Evolutionary conservation across 2,797 vertebrate species (phyloP), one percentile per base, ranked within the genome.

Genomic region (Falco biarmicus): DNA sequence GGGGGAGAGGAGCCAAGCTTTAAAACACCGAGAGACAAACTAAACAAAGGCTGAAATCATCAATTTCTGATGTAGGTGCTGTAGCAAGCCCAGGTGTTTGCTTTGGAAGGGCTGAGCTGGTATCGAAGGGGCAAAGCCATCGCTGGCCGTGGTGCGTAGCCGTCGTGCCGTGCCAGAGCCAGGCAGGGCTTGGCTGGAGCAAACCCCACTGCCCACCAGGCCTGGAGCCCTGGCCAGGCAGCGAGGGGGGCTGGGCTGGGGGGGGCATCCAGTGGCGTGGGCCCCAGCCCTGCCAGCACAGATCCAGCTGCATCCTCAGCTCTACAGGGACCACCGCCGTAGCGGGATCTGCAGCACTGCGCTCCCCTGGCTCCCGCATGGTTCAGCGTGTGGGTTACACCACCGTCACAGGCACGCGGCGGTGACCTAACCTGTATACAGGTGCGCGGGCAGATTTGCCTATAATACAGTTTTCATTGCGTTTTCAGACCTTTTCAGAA

Each of bases 261-360:
- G 1, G 11, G 4, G 37, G 37, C 24, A 22, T 21, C 5, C 11
- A 9, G 31, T 3, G 9, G 13, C 37, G 37, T 3, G 15, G 37
- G n/a, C 28, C 26, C 32, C 32, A 9, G 50, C 61, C 50, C 50
- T 14, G 39, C 20, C 31, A 18, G 26, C 51, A 5, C 28, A 11
- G 79, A 4, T 20, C 10, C 20, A 13, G 25, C 80, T 13, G 15
- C 25, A 19, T 12, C 47, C 13, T 24, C 20, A 9, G 47, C 79
- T 3, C 0, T 5, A 7, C 0, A 0, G 17, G 31, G 29, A 31
- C 26, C 41, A 6, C 53, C 19, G 24, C 12, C 15, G 7, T 16
- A 17, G 15, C 4, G 43, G 43, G 41, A 41, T 15, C 32, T 21
- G 28, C 28, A 28, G 48, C 17, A 1, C 11, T 5, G 31, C 68